Percentiles rank a stretch among this genome's conserved stretches.
Evolutionary conservation across 2,888 invertebrate genomes (phyloP).

Genomic region (Mylabris sibirica): DNA sequence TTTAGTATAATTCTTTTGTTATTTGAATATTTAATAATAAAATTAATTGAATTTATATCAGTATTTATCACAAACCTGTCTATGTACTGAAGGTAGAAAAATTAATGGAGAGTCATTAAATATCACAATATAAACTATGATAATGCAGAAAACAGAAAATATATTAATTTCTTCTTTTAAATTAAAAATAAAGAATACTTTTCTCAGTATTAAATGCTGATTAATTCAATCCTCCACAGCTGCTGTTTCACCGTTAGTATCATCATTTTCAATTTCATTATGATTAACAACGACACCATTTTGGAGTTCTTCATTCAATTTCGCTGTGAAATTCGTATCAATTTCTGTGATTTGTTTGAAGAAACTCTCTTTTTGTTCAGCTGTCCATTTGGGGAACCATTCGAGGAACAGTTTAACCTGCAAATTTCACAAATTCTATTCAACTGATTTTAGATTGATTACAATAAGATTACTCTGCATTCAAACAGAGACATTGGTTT

Average conservation of each 20-base stretch:
- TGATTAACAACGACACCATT: constrained; percentile 51
- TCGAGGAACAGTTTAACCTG: constrained; percentile 84
- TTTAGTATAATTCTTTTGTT: constrained; percentile 6
- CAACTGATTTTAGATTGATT: constrained; percentile 6
- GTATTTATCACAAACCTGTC: constrained; percentile 8
- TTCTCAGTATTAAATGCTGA: not conserved
- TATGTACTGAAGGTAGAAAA: not conserved
- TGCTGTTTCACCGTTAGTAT: constrained; percentile 40
- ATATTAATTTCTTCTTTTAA: constrained; percentile 45
- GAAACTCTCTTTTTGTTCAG: constrained; percentile 75
- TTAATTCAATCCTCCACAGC: constrained; percentile 46
- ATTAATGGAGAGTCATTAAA: not conserved
- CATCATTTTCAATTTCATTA: constrained; percentile 30
- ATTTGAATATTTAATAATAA: constrained; percentile 1
- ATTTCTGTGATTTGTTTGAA: constrained; percentile 74
- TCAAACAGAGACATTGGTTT: constrained; percentile 85
- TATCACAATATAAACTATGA: constrained; percentile 51
- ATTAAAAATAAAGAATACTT: constrained; percentile 60
- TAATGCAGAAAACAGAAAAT: constrained; percentile 41
- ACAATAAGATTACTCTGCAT: constrained; percentile 71
- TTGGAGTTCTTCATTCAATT: constrained; percentile 68
- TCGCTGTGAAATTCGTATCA: constrained; percentile 76
- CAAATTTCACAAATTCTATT: constrained; percentile 32
- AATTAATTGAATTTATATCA: not conserved
- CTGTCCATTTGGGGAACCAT: constrained; percentile 83